Base-by-base conservation (phyloP, 2,888 invertebrate species). In the Allacma fusca region DNA sequence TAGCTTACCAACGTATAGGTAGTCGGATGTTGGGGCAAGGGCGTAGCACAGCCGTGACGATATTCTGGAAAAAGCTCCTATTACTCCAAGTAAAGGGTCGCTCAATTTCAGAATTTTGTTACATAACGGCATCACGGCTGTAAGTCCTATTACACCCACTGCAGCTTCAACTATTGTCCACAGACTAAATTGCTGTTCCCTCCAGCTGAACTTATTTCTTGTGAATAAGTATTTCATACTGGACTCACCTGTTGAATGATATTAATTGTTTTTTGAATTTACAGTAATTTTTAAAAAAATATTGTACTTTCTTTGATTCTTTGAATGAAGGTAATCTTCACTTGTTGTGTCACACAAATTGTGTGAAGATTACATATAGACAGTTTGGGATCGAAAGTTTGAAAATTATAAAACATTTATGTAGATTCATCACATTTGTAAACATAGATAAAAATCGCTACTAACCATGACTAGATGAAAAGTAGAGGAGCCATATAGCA, bases 201-300 rank as follows among this genome's bases (percentile, higher is more conserved):
- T 75, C 84, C 84, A 84, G 43, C 81, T 80, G 68, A 84, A 84
- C 71, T 75, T 81, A 68, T 81, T 84, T 59, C 84, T 34, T 7
- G 83, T 83, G 75, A 82, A 84, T 4, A 84, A 75, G 62, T 84
- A 84, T 68, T 83, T 84, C 82, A 84, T 81, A 67, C 78, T 83
- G 16, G 71, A 50, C 76, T 84, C 84, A 40, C 84, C 84, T 83
- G 64, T 34, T 64, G 16, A 59, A 1, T 5, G 40, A 40, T 5
- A 40, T 40, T 24, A 77, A 71, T 2, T 19, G 62, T 67, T 67
- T 28, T 19, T n/a, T n/a, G n/a, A n/a, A 19, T 9, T 44, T 21
- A 59, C 7, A 59, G 23, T 59, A 19, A n/a, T n/a, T n/a, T n/a
- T n/a, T n/a, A n/a, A n/a, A n/a, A n/a, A n/a, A n/a, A n/a, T n/a